phyloP scores from a whole-genome alignment of 1,140 invertebrate genomes.

The Gyrodactylus salaris region DNA sequence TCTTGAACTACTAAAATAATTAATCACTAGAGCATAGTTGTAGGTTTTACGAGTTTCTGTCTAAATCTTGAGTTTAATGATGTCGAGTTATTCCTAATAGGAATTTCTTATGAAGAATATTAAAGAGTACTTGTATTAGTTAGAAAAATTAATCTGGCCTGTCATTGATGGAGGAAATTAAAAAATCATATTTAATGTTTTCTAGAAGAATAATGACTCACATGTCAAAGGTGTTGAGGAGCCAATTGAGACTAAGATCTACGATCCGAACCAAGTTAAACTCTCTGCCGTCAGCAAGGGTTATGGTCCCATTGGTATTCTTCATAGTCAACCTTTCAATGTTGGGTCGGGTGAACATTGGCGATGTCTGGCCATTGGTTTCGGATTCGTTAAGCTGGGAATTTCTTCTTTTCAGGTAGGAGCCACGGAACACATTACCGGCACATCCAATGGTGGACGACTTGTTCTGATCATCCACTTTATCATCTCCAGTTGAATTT shows the following conservation, averaged over 20 bases:
- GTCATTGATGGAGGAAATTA: no score
- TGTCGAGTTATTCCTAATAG: no score
- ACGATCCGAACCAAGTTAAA: neutral
- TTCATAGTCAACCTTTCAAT: neutral
- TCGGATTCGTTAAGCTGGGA: neutral
- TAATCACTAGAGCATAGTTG: no score
- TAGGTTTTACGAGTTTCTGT: no score
- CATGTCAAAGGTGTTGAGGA: conserved; percentile 4
- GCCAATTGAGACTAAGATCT: conserved; percentile 5
- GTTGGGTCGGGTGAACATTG: neutral
- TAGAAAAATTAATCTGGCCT: no score
- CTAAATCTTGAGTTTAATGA: no score
- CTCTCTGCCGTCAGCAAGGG: neutral
- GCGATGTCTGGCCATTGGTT: no score
- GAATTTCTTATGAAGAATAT: no score
- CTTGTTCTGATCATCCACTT: neutral
- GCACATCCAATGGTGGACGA: neutral
- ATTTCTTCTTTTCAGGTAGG: neutral
- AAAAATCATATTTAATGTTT: neutral
- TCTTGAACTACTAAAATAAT: no score
- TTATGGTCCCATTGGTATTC: neutral
- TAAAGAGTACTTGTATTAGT: no score
- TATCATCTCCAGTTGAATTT: neutral
- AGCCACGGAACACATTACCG: neutral
- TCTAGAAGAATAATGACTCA: neutral